Evolutionary conservation across 2,113 vertebrate species (phyloP), one percentile per base, ranked within the genome.

Genomic region (Synchiropus splendidus): DNA sequence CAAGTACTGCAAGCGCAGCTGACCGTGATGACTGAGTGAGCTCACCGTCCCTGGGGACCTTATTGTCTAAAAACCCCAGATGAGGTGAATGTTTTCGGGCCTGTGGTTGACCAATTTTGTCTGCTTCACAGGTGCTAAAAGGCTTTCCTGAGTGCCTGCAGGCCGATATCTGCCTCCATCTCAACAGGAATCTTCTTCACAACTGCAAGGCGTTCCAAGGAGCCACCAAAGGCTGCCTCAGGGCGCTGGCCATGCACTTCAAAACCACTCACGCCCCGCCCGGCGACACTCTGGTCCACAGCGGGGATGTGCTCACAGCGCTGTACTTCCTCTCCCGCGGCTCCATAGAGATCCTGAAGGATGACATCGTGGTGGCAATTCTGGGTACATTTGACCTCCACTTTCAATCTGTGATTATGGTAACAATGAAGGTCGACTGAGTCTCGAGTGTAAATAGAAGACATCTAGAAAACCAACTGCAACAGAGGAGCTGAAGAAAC

Each of bases 121-220:
- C 48, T 39, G 31, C 42, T 10, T 64, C 55, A 45, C 73, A 99
- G 95, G 95, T 99, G 54, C 77, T 99, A 67, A 98, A 98, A 86
- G 95, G 95, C 18, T 99, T 99, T 72, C 95, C 95, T 53, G 95
- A 99, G 81, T 99, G 95, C 80, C 88, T 99, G 64, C 95, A 99
- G 83, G 95, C 95, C 57, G 95, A 99, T 64, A 98, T 99, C 70
- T 99, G 95, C 64, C 91, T 99, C 39, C 95, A 99, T 58, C 92
- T 99, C 64, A 99, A 99, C 72, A 84, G 74, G 48, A 94, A 78
- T 44, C 88, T 99, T 49, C 88, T 99, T 54, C 81, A 97, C 62
- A 84, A 88, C 74, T 97, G 93, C 78, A 97, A 94, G 77, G 95
- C 92, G 8, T 99, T 99, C 77, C 73, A 73, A 12, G 95, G 94